A percentile compares a stretch with the other conserved stretches of the same genome.
phyloP scores from a whole-genome alignment of 2,797 vertebrate species.

The Helicolenus hilgendorfi region DNA sequence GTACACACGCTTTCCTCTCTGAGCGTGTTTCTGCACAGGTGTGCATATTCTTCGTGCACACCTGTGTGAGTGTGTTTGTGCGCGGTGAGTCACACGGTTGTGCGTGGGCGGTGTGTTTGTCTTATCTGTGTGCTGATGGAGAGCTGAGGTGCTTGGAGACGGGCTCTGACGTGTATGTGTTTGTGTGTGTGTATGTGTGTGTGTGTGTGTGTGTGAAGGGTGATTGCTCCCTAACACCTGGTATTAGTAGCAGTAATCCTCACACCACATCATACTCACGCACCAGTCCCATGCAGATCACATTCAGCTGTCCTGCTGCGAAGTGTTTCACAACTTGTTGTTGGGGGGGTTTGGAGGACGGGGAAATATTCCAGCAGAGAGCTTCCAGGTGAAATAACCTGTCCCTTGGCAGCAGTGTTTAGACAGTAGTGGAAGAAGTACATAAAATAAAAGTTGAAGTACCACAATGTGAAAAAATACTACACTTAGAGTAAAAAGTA shows the following conservation, averaged over 20 bases:
- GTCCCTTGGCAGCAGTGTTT: background rate
- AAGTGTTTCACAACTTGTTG: slow-evolving; percentile 67
- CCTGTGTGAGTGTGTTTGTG: slow-evolving; percentile 56
- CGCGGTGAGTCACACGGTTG: slow-evolving; percentile 75
- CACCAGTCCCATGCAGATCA: slow-evolving; percentile 79
- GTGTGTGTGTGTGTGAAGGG: slow-evolving; percentile 53
- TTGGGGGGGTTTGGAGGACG: background rate
- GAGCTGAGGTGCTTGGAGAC: slow-evolving; percentile 79
- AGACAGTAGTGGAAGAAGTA: background rate
- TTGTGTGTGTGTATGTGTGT: slow-evolving; percentile 47
- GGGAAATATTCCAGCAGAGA: slow-evolving; percentile 4
- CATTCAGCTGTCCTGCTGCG: slow-evolving; percentile 42
- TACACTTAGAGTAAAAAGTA: too few species aligned
- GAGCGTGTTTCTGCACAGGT: slow-evolving; percentile 45
- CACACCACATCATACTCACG: slow-evolving; percentile 84
- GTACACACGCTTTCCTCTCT: slow-evolving; percentile 23
- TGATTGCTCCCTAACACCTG: slow-evolving; percentile 87
- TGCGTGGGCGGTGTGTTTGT: slow-evolving; percentile 84
- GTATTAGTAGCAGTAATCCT: slow-evolving; percentile 87
- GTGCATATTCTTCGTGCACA: slow-evolving; percentile 41
- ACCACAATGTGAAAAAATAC: background rate
- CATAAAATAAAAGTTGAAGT: background rate
- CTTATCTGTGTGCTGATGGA: slow-evolving; percentile 84
- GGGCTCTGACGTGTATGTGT: slow-evolving; percentile 78
- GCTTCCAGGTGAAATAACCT: slow-evolving; percentile 7